These are phyloP conservation scores for Ephialtes manifestator DNA, from an alignment of 2,888 invertebrate genomes.

Conservation along the genomic window DNA sequence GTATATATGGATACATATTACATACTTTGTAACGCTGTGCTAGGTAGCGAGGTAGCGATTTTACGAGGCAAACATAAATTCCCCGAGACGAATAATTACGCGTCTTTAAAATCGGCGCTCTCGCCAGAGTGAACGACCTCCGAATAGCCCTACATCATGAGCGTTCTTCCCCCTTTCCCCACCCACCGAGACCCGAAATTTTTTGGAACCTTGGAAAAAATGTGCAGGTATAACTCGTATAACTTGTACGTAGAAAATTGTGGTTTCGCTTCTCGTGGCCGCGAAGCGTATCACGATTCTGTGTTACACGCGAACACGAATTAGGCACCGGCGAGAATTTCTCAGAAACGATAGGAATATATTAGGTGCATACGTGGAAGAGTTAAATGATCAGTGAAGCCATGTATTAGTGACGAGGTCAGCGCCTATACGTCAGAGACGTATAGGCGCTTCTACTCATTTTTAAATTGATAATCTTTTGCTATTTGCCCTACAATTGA, in stretches of 20 bases:
- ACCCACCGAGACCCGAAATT: constrained; percentile 23
- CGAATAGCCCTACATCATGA: constrained; percentile 63
- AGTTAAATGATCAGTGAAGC: constrained; percentile 47
- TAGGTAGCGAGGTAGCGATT: constrained; percentile 68
- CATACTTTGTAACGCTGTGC: constrained; percentile 1
- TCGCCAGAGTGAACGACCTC: constrained; percentile 72
- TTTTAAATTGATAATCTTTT: background rate
- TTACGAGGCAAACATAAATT: constrained; percentile 72
- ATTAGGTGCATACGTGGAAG: constrained; percentile 23
- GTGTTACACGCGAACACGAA: constrained; percentile 3
- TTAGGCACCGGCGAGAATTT: background rate
- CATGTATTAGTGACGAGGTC: constrained; percentile 36
- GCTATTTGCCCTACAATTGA: background rate
- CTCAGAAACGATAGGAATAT: constrained; percentile 14
- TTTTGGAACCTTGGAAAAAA: constrained; percentile 56
- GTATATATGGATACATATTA: background rate
- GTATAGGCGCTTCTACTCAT: background rate
- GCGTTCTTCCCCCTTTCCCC: constrained; percentile 29
- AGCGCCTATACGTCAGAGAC: constrained; percentile 9
- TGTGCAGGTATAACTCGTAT: background rate
- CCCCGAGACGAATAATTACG: constrained; percentile 74
- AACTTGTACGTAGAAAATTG: background rate
- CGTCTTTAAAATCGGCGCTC: constrained; percentile 64
- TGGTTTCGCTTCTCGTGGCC: background rate
- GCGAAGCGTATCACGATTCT: background rate